phyloP scores from a whole-genome alignment of 2,797 vertebrate species.

The Parauchenoglanis ngamensis region DNA sequence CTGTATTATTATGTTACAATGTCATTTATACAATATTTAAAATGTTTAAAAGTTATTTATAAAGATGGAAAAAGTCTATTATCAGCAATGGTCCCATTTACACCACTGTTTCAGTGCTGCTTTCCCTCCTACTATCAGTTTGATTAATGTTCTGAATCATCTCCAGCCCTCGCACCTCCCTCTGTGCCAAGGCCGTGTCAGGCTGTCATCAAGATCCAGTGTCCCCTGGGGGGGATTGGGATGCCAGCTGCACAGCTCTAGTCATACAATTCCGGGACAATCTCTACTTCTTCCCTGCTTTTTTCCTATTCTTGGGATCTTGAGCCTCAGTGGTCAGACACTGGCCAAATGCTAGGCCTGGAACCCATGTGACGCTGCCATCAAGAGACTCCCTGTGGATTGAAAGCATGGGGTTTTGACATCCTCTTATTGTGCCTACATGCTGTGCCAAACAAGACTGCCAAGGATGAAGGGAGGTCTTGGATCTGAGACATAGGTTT shows the following conservation, averaged over 20 bases:
- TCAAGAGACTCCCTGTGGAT: background rate
- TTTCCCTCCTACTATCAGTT: constrained; percentile 28
- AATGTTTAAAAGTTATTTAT: constrained; percentile 4
- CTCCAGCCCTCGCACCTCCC: constrained; percentile 20
- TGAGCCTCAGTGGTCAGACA: constrained; percentile 1
- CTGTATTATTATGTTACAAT: background rate
- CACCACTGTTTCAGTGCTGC: background rate
- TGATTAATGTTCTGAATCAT: constrained; percentile 26
- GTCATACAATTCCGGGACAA: background rate
- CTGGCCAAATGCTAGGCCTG: constrained; percentile 14
- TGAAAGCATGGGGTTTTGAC: background rate
- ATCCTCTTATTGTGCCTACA: constrained; percentile 11
- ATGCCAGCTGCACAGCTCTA: constrained; percentile 28
- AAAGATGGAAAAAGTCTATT: background rate
- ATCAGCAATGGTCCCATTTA: background rate
- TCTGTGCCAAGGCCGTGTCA: constrained; percentile 27
- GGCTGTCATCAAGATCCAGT: constrained; percentile 37
- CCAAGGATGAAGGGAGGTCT: background rate
- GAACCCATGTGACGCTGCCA: background rate
- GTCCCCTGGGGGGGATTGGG: background rate
- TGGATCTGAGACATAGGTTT: background rate
- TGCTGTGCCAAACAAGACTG: background rate
- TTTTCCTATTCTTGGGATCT: constrained; percentile 2
- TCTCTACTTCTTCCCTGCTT: background rate
- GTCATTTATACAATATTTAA: too few relatives aligned